Conservation (phyloP, 2,888 invertebrate species). For the Hypselothyrea guttata region DNA sequence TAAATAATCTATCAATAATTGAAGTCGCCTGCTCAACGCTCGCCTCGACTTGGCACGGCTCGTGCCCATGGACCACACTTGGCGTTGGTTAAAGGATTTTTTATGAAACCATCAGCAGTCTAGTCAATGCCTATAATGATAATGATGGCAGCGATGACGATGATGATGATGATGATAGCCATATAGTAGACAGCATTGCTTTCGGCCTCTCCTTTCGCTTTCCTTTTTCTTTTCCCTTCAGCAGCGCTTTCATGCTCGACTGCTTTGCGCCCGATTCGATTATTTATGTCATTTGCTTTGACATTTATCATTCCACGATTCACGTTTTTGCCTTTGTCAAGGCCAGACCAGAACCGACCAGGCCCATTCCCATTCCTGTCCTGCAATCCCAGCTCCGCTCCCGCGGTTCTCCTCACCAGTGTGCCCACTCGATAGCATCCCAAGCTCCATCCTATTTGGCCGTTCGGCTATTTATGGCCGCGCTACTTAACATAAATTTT, state of each 20-base stretch:
- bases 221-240: not conserved
- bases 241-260: slow-evolving; percentile 69
- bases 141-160: slow-evolving; percentile 18
- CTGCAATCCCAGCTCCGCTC: no score
- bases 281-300: slow-evolving; percentile 79
- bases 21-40: slow-evolving; percentile 55
- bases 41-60: slow-evolving; percentile 50
- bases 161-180: slow-evolving; percentile 34
- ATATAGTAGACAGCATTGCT: slow-evolving; percentile 28
- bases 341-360: slow-evolving; percentile 45
- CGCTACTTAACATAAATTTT: slow-evolving; percentile 75
- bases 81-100: slow-evolving; percentile 70
- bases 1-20: slow-evolving; percentile 81
- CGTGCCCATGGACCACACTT: slow-evolving; percentile 70
- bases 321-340: slow-evolving; percentile 73
- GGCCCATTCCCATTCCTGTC: not conserved
- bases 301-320: slow-evolving; percentile 79
- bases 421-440: slow-evolving; percentile 34
- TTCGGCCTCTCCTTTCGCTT: not conserved
- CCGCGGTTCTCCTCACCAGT: slow-evolving; percentile 11
- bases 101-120: slow-evolving; percentile 28
- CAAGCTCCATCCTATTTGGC: slow-evolving; percentile 41
- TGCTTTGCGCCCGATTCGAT: slow-evolving; percentile 75
- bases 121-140: slow-evolving; percentile 34
- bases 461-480: slow-evolving; percentile 70